Base-by-base conservation (phyloP, 1,140 invertebrate species). In the Ceratina australensis region DNA sequence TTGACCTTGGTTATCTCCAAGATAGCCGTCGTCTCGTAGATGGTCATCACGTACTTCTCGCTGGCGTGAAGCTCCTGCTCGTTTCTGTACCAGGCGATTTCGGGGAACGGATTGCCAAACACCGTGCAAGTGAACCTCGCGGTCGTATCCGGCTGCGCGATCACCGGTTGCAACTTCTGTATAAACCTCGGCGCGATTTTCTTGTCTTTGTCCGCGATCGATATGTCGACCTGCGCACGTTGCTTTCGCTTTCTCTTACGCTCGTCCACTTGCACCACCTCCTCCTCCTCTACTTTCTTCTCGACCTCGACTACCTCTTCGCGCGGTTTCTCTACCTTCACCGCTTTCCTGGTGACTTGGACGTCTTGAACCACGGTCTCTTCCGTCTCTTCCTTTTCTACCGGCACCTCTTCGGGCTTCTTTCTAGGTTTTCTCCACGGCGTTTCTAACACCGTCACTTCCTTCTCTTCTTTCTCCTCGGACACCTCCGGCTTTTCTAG, bases 51-150 rank as follows among this genome's bases (percentile, higher is more conserved):
- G 80, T 95, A 94, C 47, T 95, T 94, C 82, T 95, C 94, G 57
- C 90, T 94, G 33, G 93, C 93, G 79, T 93, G 90, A 33, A 97
- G 91, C 82, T 95, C 93, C 68, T 94, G 91, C 82, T 95, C 95
- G 89, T 97, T 96, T 90, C 94, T 95, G 83, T 94, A 96, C 97
- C 97, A 98, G 56, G 93, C 93, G 60, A 97, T 94, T 83, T 95
- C 94, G 8, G 96, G 95, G 84, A 93, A 91, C 10, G 96, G 96
- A 81, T 90, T 90, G 78, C 95, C 95, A 83, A 94, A 93, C 22
- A 97, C 93, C 81, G 94, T 94, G 86, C 95, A 95, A 63, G 94
- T 93, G 33, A 97, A 93, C 52, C 93, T 89, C 0, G 94, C 93
- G 18, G 94, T 93, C 87, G 95, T 93, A 73, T 94, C 93, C 65